Base-by-base conservation (phyloP, 1,140 invertebrate species). In the Tribolium madens region DNA sequence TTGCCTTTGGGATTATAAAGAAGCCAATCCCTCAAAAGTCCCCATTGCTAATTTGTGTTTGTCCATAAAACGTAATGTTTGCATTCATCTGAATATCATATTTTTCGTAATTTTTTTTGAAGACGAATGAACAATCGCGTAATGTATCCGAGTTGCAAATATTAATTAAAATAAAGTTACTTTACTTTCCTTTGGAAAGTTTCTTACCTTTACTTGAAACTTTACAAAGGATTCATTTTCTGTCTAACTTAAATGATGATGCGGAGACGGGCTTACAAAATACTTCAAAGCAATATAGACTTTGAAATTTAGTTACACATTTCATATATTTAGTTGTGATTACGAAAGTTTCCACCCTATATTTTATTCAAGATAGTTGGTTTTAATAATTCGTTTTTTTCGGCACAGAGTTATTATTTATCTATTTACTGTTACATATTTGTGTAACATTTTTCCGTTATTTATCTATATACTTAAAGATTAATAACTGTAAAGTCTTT, bases 1-100 rank as follows among this genome's bases (percentile, higher is more conserved):
- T 64, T 64, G 26, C 57, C 57, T 14, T 64, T 42, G 3, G 52
- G 52, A 57, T 57, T 64, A 64, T 64, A 64, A 64, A 64, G 57
- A 64, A 33, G 14, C 57, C 57, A 33, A 31, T 64, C 57, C 57
- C 31, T 64, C 21, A 26, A 33, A 33, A 0, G 7, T 17, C n/a
- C 17, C 2, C 14, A n/a, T 57, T 13, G 21, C 21, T 10, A 64
- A 64, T 64, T 33, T 15, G 17, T 64, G 57, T 64, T 64, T 64
- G 13, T 26, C 17, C n/a, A 64, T n/a, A n/a, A 60, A 26, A 60
- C 18, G 53, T 13, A 60, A 26, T 60, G 53, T 60, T 60, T 60
- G 18, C 9, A 15, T 60, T 60, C 26, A 26, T 12, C 18, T 60
- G 53, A 21, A 5, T 60, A 21, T 26, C 21, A 26, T 26, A 7